Evolutionary conservation across 2,113 vertebrate genomes (phyloP).

Genomic region (Gymnorhina tibicen): DNA sequence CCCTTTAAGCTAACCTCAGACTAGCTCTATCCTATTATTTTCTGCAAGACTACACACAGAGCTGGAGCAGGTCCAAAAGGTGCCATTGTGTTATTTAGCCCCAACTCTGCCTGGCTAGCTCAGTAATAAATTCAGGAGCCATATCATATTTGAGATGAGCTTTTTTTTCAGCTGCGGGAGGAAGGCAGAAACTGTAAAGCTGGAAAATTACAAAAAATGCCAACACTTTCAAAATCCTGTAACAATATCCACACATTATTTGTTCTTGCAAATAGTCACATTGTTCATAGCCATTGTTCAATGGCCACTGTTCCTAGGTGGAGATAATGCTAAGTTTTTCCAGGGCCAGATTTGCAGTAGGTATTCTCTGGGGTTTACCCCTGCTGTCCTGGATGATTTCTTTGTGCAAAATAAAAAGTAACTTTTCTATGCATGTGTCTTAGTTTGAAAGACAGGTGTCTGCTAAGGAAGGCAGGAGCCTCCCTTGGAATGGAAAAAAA

Average conservation of each 20-base stretch:
- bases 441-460: too few species aligned
- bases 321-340: background rate
- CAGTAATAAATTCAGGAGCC: background rate
- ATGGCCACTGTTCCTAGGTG: background rate
- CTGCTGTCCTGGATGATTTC: background rate
- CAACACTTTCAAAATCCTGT: background rate
- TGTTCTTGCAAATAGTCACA: background rate
- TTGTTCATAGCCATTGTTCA: background rate
- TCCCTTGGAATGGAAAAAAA: too few species aligned
- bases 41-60: background rate
- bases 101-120: background rate
- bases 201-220: background rate
- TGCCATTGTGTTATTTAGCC: background rate
- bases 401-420: background rate
- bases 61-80: background rate
- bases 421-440: background rate
- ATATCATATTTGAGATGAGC: background rate
- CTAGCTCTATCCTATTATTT: background rate
- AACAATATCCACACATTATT: background rate
- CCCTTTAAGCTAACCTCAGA: background rate
- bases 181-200: background rate
- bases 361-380: background rate
- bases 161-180: background rate
- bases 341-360: background rate
- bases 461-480: too few species aligned